Percentiles rank a stretch among this genome's conserved stretches.
These are phyloP conservation scores for Bufo gargarizans DNA, from an alignment of 2,113 vertebrate species.

Conservation along the genomic window DNA sequence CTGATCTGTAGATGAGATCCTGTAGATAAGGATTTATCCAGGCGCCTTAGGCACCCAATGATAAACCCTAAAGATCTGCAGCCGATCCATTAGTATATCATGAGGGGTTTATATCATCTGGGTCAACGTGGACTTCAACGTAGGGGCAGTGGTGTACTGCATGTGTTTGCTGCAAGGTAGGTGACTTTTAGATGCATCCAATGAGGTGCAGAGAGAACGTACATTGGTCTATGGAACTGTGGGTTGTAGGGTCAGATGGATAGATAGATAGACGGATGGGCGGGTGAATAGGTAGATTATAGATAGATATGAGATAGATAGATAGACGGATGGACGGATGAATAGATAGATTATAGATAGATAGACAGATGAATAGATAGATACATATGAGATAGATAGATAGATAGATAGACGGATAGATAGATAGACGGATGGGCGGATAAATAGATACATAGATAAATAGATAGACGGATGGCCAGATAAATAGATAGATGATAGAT, in stretches of 20 bases:
- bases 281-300: too few species aligned
- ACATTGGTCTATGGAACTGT: neutral
- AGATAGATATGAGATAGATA: slow-evolving; percentile 3
- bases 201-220: neutral
- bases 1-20: neutral
- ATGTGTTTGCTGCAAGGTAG: neutral
- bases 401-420: too few species aligned
- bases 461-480: neutral
- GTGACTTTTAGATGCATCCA: slow-evolving; percentile 13
- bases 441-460: neutral
- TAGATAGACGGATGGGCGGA: too few species aligned
- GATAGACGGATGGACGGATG: too few species aligned
- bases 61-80: neutral
- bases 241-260: neutral
- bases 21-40: neutral
- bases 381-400: neutral
- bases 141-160: neutral
- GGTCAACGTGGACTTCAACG: neutral
- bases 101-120: neutral
- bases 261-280: too few species aligned
- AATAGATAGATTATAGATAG: slow-evolving; percentile 24
- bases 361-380: slow-evolving; percentile 40
- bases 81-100: neutral
- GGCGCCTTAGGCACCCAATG: neutral
- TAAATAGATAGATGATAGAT: too few species aligned